A percentile compares a stretch with the other conserved stretches of the same genome.
Evolutionary conservation across 1,140 invertebrate species (phyloP).

Genomic region (Diuraphis noxia): DNA sequence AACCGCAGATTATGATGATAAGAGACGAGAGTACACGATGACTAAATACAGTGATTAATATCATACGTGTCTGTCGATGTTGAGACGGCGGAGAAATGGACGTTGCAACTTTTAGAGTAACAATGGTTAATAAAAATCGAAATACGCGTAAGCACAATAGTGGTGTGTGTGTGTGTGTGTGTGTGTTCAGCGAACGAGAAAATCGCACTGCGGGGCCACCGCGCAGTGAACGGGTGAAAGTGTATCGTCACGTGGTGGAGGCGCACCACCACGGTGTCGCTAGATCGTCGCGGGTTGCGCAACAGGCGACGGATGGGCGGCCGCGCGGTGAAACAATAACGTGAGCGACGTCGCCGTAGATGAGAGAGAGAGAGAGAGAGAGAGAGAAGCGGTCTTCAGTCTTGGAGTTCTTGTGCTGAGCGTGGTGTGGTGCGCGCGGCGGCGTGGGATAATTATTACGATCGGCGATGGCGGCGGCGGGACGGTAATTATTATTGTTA

Average conservation of each 20-base stretch:
- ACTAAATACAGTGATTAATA: background rate
- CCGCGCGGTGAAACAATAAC: background rate
- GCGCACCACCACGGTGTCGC: background rate
- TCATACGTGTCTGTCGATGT: background rate
- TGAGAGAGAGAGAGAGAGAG: background rate
- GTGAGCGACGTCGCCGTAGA: background rate
- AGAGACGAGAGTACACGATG: no score
- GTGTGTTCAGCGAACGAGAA: no score
- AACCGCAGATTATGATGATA: background rate
- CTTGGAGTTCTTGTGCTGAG: background rate
- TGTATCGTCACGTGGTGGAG: background rate
- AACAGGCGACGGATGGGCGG: slow-evolving; percentile 15
- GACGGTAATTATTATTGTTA: background rate
- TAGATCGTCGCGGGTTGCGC: background rate
- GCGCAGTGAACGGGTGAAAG: background rate
- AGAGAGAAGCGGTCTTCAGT: no score
- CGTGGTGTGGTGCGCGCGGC: no score
- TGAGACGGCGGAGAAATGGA: background rate
- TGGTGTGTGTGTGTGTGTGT: no score
- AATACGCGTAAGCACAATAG: background rate
- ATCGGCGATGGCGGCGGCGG: background rate
- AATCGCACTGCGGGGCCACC: background rate
- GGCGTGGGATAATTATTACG: slow-evolving; percentile 30
- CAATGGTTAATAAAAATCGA: background rate
- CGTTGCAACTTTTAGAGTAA: background rate